A percentile compares a stretch with the other conserved stretches of the same genome.
Evolutionary conservation across 2,797 vertebrate species (phyloP).

Genomic region (Odontamblyopus lacepedii): DNA sequence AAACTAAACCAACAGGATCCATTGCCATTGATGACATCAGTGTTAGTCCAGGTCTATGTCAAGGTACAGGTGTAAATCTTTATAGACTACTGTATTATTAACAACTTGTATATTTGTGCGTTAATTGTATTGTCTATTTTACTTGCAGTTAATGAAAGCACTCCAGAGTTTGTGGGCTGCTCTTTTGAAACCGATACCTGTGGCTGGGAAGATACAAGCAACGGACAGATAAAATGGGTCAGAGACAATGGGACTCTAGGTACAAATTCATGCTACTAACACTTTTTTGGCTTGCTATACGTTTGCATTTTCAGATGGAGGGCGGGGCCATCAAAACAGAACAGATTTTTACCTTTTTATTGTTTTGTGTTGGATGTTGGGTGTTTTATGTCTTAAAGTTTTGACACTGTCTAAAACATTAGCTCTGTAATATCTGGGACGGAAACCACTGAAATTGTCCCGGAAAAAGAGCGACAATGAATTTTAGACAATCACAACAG

Average conservation of each 20-base stretch:
- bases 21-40: conserved; percentile 78
- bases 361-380: not conserved
- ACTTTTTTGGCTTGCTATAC: not conserved
- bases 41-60: conserved; percentile 68
- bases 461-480: too few species aligned
- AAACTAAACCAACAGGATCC: conserved; percentile 58
- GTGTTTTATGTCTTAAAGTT: not conserved
- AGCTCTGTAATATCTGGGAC: too few species aligned
- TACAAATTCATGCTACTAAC: conserved; percentile 31
- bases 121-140: not conserved
- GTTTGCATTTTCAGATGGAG: too few species aligned
- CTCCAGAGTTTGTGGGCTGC: conserved; percentile 65
- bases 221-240: conserved; percentile 71
- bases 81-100: not conserved
- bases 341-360: not conserved
- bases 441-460: too few species aligned
- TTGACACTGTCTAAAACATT: not conserved
- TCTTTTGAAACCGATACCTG: conserved; percentile 75
- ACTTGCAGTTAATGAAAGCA: conserved; percentile 58
- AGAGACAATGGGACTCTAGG: conserved; percentile 66
- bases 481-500: too few species aligned
- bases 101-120: not conserved
- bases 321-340: too few species aligned
- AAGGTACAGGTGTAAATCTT: conserved; percentile 47
- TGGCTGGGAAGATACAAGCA: conserved; percentile 72